Conservation (phyloP, 2,797 vertebrate genomes). For the Melanogrammus aeglefinus region DNA sequence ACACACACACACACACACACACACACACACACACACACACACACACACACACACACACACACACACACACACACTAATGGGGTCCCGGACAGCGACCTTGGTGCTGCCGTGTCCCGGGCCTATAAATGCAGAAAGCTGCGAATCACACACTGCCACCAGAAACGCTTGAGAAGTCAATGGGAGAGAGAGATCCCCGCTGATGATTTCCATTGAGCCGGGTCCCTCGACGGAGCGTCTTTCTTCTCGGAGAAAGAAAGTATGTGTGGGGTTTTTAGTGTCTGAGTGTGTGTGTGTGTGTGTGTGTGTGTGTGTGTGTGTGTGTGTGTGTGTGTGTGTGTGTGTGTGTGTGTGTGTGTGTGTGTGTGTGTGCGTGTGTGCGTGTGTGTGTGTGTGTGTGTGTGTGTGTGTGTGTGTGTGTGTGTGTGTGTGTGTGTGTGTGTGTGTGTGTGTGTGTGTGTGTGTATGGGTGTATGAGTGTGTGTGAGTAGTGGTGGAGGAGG, state of each 20-base stretch:
- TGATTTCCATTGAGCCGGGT: background rate
- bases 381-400: too few species aligned
- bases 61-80: background rate
- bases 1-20: background rate
- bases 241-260: background rate
- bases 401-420: too few species aligned
- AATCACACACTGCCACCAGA: background rate
- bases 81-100: conserved; percentile 1
- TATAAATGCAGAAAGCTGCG: background rate
- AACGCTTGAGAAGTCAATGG: background rate
- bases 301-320: background rate
- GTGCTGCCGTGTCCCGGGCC: background rate
- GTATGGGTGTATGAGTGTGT: background rate
- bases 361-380: background rate
- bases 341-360: background rate
- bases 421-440: too few species aligned
- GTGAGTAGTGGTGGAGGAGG: background rate
- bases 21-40: background rate
- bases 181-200: background rate
- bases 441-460: too few species aligned
- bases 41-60: background rate
- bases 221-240: background rate
- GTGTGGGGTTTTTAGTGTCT: background rate
- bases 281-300: background rate
- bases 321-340: background rate